Conservation (phyloP, 2,888 invertebrate species). For the Atethmia centrago region DNA sequence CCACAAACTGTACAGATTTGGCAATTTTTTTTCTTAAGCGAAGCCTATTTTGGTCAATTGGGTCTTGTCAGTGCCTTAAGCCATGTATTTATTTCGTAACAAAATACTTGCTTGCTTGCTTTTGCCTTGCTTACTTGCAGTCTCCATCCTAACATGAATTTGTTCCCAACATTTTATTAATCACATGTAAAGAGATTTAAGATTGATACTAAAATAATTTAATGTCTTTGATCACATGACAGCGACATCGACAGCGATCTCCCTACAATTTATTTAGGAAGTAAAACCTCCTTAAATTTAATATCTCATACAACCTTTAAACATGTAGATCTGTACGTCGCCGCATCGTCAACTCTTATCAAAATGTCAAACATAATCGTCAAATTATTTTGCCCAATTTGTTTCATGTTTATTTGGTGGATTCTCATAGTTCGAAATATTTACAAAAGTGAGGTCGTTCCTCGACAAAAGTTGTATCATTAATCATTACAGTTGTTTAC, state of each 20-base stretch:
- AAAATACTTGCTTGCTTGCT: neutral
- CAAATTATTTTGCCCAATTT: slow-evolving; percentile 53
- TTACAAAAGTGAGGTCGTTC: slow-evolving; percentile 28
- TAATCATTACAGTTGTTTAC: slow-evolving; percentile 20
- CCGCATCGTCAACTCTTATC: neutral
- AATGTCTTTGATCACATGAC: too few relatives aligned
- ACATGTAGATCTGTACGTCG: slow-evolving; percentile 10
- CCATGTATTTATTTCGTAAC: neutral
- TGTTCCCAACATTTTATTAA: neutral
- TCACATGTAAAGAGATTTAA: too few relatives aligned
- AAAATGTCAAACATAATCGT: slow-evolving; percentile 41
- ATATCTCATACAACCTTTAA: neutral
- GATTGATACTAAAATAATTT: too few relatives aligned
- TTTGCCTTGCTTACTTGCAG: neutral
- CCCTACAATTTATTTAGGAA: neutral
- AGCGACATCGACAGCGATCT: neutral
- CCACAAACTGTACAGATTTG: too few relatives aligned
- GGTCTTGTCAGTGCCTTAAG: too few relatives aligned
- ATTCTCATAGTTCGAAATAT: slow-evolving; percentile 41
- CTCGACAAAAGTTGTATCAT: slow-evolving; percentile 8
- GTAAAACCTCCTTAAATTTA: slow-evolving; percentile 27
- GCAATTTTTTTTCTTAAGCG: too few relatives aligned
- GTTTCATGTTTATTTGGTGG: slow-evolving; percentile 47
- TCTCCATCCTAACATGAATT: neutral
- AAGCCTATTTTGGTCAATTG: too few relatives aligned